Percentiles rank a stretch among this genome's conserved stretches.
These are phyloP conservation scores for Oikopleura vanhoeffeni DNA, from an alignment of 23 tunicate species.

Conservation along the genomic window DNA sequence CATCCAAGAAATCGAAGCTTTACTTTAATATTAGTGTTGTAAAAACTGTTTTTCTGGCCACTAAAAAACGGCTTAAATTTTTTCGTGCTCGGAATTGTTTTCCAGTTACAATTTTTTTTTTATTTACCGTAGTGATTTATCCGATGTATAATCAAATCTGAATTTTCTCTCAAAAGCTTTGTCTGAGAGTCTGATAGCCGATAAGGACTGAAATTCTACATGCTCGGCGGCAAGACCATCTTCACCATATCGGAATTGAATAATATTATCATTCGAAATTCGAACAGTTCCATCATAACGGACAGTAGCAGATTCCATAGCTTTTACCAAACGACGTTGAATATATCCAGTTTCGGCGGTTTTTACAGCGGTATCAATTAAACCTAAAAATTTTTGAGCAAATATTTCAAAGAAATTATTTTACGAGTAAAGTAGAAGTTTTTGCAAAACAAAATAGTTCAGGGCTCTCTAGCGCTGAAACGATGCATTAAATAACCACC, in stretches of 20 bases:
- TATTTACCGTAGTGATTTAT: constrained; percentile 56
- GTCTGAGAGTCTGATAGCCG: constrained; percentile 77
- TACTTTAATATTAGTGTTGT: too few species aligned
- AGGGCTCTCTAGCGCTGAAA: too few species aligned
- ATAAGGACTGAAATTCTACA: constrained; percentile 87
- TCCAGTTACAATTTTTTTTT: too few species aligned
- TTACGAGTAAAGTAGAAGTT: too few species aligned
- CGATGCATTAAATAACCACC: too few species aligned
- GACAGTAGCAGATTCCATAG: constrained; percentile 99
- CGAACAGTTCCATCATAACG: constrained; percentile 93
- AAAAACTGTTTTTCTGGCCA: too few species aligned
- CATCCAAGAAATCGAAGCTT: too few species aligned
- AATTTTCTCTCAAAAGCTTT: constrained; percentile 37
- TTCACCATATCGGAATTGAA: constrained; percentile 91
- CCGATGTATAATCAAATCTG: constrained; percentile 57
- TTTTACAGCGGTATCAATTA: constrained; percentile 97
- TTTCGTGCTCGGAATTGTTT: too few species aligned
- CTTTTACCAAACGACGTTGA: constrained; percentile 94
- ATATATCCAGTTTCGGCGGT: constrained; percentile 99
- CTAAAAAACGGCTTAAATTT: too few species aligned
- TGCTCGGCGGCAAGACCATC: constrained; percentile 97
- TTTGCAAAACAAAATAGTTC: too few species aligned
- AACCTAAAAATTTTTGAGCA: too few species aligned
- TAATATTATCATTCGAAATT: constrained; percentile 94
- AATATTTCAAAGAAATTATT: too few species aligned